Percentiles rank a stretch among this genome's conserved stretches.
These are phyloP conservation scores for Siphonodentalium dalli DNA, from an alignment of 2,888 invertebrate genomes.

Conservation along the genomic window DNA sequence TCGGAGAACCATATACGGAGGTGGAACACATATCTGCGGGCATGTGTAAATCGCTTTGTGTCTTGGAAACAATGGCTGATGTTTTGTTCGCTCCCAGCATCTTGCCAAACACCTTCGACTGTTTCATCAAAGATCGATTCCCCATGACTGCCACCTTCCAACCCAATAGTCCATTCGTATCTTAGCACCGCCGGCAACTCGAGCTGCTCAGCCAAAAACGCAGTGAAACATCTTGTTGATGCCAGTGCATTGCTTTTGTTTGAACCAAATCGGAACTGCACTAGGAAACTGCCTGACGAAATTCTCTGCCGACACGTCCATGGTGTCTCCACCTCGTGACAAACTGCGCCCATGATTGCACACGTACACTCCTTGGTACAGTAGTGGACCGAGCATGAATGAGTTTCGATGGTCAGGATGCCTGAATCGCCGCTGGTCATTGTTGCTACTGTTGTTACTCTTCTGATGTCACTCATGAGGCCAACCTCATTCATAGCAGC, in stretches of 20 bases:
- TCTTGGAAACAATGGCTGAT: conserved; percentile 26
- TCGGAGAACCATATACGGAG: conserved; percentile 30
- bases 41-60: conserved; percentile 11
- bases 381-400: no score
- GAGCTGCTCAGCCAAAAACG: no score
- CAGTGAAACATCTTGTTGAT: no score
- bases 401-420: neutral
- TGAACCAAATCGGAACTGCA: no score
- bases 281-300: neutral
- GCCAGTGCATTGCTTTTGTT: no score
- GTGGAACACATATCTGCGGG: conserved; percentile 25
- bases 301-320: neutral
- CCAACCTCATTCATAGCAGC: conserved; percentile 1
- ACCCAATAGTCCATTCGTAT: conserved; percentile 36
- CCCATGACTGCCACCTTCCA: conserved; percentile 20
- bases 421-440: neutral
- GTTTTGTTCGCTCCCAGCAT: conserved; percentile 20
- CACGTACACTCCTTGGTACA: no score
- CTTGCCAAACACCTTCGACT: conserved; percentile 30
- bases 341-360: no score
- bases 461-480: neutral
- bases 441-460: conserved; percentile 1
- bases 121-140: conserved; percentile 27
- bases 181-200: conserved; percentile 11
- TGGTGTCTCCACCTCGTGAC: no score